Conservation (phyloP, 2,888 invertebrate genomes). For the Eupithecia subfuscata region DNA sequence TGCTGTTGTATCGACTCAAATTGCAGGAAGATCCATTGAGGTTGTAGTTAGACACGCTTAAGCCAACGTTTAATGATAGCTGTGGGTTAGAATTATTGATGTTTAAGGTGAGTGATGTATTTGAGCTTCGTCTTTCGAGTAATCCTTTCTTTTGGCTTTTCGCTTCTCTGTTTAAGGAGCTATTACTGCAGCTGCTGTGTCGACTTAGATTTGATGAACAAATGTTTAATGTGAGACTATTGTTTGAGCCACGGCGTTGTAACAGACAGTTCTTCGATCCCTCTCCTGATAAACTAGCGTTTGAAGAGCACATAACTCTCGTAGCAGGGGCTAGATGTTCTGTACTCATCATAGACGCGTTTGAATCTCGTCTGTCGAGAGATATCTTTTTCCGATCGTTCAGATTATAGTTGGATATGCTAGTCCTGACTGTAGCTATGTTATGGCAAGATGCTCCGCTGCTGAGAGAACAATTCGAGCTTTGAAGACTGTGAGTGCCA, state of each 20-base stretch:
- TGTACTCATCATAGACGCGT: slow-evolving; percentile 89
- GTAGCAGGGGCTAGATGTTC: slow-evolving; percentile 74
- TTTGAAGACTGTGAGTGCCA: slow-evolving; percentile 81
- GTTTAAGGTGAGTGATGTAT: slow-evolving; percentile 94
- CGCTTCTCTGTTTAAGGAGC: slow-evolving; percentile 78
- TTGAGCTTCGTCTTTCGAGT: slow-evolving; percentile 93
- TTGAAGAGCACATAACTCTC: slow-evolving; percentile 79
- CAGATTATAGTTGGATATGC: slow-evolving; percentile 77
- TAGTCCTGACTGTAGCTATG: slow-evolving; percentile 72
- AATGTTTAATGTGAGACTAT: slow-evolving; percentile 92
- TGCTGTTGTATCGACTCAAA: slow-evolving; percentile 78
- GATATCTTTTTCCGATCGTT: slow-evolving; percentile 86
- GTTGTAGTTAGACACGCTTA: slow-evolving; percentile 81
- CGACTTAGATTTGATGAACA: slow-evolving; percentile 79
- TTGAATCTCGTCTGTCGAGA: slow-evolving; percentile 93
- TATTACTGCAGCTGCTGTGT: slow-evolving; percentile 84
- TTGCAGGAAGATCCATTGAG: slow-evolving; percentile 80
- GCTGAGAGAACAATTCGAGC: slow-evolving; percentile 80
- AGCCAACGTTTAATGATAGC: slow-evolving; percentile 73
- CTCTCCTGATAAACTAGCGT: slow-evolving; percentile 72
- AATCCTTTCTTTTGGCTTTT: slow-evolving; percentile 86
- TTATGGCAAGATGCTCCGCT: slow-evolving; percentile 78
- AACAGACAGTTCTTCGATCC: slow-evolving; percentile 86
- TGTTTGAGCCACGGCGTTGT: slow-evolving; percentile 93
- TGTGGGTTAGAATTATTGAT: slow-evolving; percentile 78